Conservation (phyloP, 2,113 vertebrate genomes). For the Muntiacus reevesi region DNA sequence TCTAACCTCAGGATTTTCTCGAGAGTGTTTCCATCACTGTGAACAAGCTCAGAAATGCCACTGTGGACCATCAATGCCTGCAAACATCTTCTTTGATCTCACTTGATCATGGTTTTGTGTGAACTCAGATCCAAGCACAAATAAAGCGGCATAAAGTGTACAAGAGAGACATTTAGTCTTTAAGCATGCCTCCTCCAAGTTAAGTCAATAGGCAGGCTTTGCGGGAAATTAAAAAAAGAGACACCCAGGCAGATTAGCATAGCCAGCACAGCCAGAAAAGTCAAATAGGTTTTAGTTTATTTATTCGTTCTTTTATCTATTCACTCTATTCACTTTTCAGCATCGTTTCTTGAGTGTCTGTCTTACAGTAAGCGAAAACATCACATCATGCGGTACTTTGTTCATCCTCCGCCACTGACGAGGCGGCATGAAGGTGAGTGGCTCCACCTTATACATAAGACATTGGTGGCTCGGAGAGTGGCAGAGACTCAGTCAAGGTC, state of each 20-base stretch:
- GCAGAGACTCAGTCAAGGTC: not conserved
- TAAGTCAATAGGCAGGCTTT: not conserved
- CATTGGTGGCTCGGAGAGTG: not conserved
- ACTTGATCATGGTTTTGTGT: not conserved
- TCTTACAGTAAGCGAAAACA: not conserved
- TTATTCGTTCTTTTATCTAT: not conserved
- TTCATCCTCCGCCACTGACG: not conserved
- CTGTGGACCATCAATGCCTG: not conserved
- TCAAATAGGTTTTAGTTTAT: not conserved
- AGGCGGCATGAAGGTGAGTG: not conserved
- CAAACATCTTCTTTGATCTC: constrained; percentile 19
- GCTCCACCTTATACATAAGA: not conserved
- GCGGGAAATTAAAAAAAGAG: not conserved
- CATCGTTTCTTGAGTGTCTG: not conserved
- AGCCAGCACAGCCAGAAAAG: not conserved
- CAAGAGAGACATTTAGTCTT: constrained; percentile 10
- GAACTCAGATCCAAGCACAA: constrained; percentile 28
- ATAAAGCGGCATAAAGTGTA: not conserved
- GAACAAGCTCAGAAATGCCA: not conserved
- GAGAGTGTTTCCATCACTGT: not conserved
- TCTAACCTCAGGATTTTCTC: not conserved
- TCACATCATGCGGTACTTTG: not conserved
- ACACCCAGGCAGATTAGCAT: not conserved
- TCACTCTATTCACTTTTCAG: not conserved
- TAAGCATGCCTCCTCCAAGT: not conserved